Evolutionary conservation across 2,888 invertebrate species (phyloP).

Genomic region (Calliopum simillimum): DNA sequence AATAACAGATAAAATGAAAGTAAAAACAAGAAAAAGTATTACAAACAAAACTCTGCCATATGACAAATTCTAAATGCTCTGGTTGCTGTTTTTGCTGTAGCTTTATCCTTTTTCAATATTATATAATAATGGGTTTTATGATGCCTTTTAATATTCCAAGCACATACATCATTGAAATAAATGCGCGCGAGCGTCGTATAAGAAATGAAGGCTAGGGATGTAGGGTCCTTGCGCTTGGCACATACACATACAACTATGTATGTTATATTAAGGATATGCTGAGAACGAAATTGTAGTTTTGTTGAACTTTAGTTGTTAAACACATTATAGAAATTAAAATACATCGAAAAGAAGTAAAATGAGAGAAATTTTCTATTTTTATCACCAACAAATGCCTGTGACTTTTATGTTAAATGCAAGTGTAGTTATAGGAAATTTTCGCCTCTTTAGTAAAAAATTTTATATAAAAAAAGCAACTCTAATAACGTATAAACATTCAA

Average conservation of each 20-base stretch:
- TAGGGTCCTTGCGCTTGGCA: too few species aligned
- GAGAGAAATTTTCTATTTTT: slow-evolving; percentile 36
- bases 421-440: too few species aligned
- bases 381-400: too few species aligned
- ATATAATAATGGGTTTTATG: slow-evolving; percentile 47
- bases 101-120: slow-evolving; percentile 38
- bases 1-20: slow-evolving; percentile 47
- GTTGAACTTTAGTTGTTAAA: too few species aligned
- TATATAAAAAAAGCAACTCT: slow-evolving; percentile 61
- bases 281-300: too few species aligned
- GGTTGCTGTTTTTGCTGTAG: slow-evolving; percentile 37
- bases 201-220: too few species aligned
- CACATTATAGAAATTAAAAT: slow-evolving; percentile 4
- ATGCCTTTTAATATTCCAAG: slow-evolving; percentile 63
- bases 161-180: slow-evolving; percentile 66
- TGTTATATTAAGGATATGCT: too few species aligned
- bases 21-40: slow-evolving; percentile 1
- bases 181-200: slow-evolving; percentile 47
- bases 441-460: too few species aligned
- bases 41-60: slow-evolving; percentile 16
- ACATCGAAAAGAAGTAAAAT: slow-evolving; percentile 37
- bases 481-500: slow-evolving; percentile 68
- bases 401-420: too few species aligned
- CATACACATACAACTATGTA: too few species aligned
- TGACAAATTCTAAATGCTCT: slow-evolving; percentile 27